Percentiles rank a stretch among this genome's conserved stretches.
These are phyloP conservation scores for Cosmia trapezina DNA, from an alignment of 2,888 invertebrate species.

Conservation along the genomic window DNA sequence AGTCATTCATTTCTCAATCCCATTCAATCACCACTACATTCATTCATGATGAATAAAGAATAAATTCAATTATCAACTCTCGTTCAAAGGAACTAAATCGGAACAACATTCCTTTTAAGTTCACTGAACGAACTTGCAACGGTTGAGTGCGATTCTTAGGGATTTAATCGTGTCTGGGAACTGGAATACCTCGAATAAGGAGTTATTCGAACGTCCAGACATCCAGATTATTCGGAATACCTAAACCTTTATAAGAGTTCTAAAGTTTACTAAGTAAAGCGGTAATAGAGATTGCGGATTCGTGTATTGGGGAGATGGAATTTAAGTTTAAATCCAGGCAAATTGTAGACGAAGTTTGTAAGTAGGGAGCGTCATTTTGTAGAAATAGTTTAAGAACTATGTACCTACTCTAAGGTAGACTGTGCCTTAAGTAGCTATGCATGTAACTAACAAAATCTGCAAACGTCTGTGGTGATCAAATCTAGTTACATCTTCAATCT, in stretches of 20 bases:
- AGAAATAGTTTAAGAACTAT: constrained; percentile 10
- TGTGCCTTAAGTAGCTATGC: not conserved
- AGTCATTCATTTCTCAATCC: constrained; percentile 37
- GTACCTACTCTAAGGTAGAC: not conserved
- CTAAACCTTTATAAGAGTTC: constrained; percentile 17
- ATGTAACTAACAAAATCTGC: not conserved
- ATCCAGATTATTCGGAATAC: constrained; percentile 29
- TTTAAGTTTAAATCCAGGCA: constrained; percentile 39
- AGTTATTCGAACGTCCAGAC: constrained; percentile 23
- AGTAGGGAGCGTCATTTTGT: constrained; percentile 13
- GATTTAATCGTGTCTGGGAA: constrained; percentile 29
- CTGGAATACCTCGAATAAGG: constrained; percentile 14
- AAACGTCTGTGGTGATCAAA: not conserved
- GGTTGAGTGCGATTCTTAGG: constrained; percentile 29
- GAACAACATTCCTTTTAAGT: constrained; percentile 49
- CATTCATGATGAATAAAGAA: constrained; percentile 43
- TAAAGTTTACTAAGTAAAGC: constrained; percentile 31
- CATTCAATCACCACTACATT: constrained; percentile 45
- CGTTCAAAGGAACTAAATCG: constrained; percentile 46
- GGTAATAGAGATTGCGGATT: constrained; percentile 35
- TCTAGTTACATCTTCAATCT: not conserved
- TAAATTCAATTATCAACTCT: constrained; percentile 46
- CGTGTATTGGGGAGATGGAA: constrained; percentile 29
- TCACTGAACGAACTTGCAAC: constrained; percentile 32
- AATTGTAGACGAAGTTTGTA: constrained; percentile 30